phyloP scores from a whole-genome alignment of 2,113 vertebrate species.

The Perognathus longimembris region DNA sequence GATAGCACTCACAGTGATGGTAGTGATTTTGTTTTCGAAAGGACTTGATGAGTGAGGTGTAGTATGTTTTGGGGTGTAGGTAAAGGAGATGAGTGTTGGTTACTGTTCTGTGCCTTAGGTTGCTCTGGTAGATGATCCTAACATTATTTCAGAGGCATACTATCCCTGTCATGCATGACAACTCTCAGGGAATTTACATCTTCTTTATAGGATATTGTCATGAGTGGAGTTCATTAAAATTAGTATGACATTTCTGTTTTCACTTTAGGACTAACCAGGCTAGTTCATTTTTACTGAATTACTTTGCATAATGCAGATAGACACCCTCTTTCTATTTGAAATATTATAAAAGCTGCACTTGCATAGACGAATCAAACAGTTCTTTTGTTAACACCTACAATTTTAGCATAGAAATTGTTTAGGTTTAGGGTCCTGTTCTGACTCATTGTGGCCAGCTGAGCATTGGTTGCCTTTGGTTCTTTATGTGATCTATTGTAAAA shows the following conservation, averaged over 20 bases:
- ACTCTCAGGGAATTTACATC: not conserved
- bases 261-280: not conserved
- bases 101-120: not conserved
- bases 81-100: not conserved
- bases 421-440: not conserved
- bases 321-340: not conserved
- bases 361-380: not conserved
- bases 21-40: not conserved
- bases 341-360: not conserved
- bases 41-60: not conserved
- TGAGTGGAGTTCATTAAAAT: not conserved
- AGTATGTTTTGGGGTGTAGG: not conserved
- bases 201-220: not conserved
- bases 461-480: not conserved
- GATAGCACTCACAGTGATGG: not conserved
- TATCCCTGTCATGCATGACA: fast-evolving
- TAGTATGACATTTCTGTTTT: not conserved
- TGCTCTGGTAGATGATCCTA: not conserved
- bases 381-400: not conserved
- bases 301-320: not conserved
- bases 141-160: not conserved
- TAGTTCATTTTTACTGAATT: not conserved
- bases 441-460: not conserved
- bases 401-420: not conserved
- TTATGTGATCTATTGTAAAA: not conserved